A percentile compares a stretch with the other conserved stretches of the same genome.
Evolutionary conservation across 2,113 vertebrate genomes (phyloP).

Genomic region (Dinomys branickii): DNA sequence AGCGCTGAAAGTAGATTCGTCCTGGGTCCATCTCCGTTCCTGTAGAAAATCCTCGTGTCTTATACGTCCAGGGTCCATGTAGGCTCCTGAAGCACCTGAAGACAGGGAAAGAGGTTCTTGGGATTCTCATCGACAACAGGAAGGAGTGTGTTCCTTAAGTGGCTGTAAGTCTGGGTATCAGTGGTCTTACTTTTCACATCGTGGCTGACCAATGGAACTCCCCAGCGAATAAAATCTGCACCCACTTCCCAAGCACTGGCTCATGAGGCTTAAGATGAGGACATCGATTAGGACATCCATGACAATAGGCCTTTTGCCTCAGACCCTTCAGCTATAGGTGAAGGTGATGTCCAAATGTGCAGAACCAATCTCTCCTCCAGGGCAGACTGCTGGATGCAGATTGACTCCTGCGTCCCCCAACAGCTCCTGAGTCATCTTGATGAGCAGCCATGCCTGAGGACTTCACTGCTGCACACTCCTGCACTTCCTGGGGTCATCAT

Average conservation of each 20-base stretch:
- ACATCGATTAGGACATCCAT: neutral
- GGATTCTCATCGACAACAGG: neutral
- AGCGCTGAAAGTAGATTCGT: conserved; percentile 54
- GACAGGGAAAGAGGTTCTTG: rapidly evolving
- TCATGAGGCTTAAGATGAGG: neutral
- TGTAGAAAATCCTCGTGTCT: conserved; percentile 67
- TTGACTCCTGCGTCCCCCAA: neutral
- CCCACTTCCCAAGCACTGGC: rapidly evolving
- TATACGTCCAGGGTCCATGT: conserved; percentile 14
- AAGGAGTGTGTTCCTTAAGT: rapidly evolving
- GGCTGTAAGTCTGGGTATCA: neutral
- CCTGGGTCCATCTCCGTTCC: neutral
- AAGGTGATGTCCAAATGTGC: neutral
- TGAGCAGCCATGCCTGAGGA: neutral
- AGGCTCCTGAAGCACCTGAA: neutral
- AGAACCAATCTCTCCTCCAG: neutral
- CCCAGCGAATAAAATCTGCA: no score
- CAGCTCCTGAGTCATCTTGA: no score
- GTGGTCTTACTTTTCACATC: neutral
- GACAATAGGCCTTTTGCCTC: no score
- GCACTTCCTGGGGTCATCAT: neutral
- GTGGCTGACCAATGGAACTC: rapidly evolving
- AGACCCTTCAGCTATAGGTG: no score
- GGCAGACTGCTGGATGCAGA: neutral
- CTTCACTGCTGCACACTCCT: neutral